Percentiles rank a stretch among this genome's conserved stretches.
Evolutionary conservation across 30 jellyfish, hydroid and myxozoan species (phyloP).

Genomic region (Cassiopea xamachana): DNA sequence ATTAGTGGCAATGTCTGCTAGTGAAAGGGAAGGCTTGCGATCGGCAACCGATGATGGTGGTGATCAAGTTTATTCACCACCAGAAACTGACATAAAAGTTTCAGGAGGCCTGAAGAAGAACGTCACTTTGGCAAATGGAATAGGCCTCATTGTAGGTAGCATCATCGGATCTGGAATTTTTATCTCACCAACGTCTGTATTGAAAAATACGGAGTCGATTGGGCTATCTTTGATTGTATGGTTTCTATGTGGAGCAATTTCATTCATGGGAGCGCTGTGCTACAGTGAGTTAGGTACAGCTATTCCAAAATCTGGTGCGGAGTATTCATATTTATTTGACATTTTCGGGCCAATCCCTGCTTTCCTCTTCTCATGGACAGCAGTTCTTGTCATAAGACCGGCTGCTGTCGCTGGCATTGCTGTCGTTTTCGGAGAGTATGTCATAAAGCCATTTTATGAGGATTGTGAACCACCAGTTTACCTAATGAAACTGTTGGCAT

Average conservation of each 20-base stretch:
- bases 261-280: constrained; percentile 82
- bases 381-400: constrained; percentile 82
- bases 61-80: constrained; percentile 68
- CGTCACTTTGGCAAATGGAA: constrained; percentile 74
- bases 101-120: constrained; percentile 72
- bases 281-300: constrained; percentile 87
- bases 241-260: constrained; percentile 80
- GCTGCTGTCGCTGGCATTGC: constrained; percentile 91
- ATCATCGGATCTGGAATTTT: constrained; percentile 91
- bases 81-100: constrained; percentile 55
- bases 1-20: constrained; percentile 33
- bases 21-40: constrained; percentile 74
- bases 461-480: constrained; percentile 82
- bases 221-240: constrained; percentile 80
- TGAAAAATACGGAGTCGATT: constrained; percentile 56
- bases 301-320: constrained; percentile 85
- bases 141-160: constrained; percentile 89
- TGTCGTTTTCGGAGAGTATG: constrained; percentile 79
- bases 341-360: constrained; percentile 83
- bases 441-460: constrained; percentile 72
- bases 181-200: constrained; percentile 77
- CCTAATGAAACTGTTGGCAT: constrained; percentile 79
- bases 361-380: constrained; percentile 90
- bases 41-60: constrained; percentile 71
- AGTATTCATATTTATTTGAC: constrained; percentile 72